Conservation (phyloP, 2,113 vertebrate species). For the Zapornia atra region DNA sequence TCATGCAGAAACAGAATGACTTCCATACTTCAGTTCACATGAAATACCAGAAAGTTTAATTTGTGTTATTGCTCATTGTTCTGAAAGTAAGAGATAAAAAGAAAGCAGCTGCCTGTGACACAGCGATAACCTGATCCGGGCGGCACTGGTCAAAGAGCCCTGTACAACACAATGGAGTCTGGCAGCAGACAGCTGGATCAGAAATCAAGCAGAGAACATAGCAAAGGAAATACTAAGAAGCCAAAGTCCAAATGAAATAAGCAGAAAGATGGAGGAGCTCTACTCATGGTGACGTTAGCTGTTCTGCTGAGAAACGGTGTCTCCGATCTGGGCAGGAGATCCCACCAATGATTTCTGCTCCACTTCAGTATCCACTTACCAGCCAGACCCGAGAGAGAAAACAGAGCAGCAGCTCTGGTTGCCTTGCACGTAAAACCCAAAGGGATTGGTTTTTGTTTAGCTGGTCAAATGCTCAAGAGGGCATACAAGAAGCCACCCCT, state of each 20-base stretch:
- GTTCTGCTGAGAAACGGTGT: background rate
- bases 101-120: background rate
- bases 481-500: background rate
- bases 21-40: constrained; percentile 41
- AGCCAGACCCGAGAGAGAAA: background rate
- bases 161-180: background rate
- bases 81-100: background rate
- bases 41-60: constrained; percentile 12
- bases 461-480: background rate
- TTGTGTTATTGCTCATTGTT: background rate
- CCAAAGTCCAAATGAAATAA: background rate
- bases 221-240: background rate
- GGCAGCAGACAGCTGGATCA: background rate
- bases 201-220: background rate
- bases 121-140: background rate
- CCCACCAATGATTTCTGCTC: background rate
- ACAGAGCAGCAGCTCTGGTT: background rate
- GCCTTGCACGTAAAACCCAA: background rate
- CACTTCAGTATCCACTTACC: background rate
- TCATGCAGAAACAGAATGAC: background rate
- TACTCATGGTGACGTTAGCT: background rate
- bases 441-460: background rate
- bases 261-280: background rate
- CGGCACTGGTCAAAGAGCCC: background rate
- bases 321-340: background rate